Base-by-base conservation (phyloP, 2,888 invertebrate genomes). In the Dryobotodes eremita region DNA sequence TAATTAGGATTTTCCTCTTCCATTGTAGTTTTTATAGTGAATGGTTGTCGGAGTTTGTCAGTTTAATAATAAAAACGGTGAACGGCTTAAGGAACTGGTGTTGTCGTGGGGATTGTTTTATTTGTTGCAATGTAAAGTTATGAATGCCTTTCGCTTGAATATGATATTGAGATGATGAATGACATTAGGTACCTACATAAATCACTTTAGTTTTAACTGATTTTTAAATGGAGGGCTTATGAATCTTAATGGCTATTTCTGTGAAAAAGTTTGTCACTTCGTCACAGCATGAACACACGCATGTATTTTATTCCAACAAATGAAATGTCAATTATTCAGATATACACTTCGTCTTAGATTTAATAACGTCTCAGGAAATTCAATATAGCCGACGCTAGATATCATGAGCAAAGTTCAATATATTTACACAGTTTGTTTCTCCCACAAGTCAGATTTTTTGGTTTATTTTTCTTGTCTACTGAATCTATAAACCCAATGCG, bases 1-100 rank as follows among this genome's bases (percentile, higher is more conserved):
- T 90, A 90, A 89, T 89, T 87, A 90, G 77, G 55, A 76, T 79
- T 81, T 82, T 57, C 20, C 64, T 80, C 31, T 72, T 61, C 71
- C 68, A 79, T 86, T 88, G 75, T 86, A 75, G 65, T 62, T 82
- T 71, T 69, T 55, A 65, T 71, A n/a, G 46, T 13, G 20, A 80
- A 76, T 80, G 46, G 26, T 31, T 69, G 74, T 73, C 66, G 68
- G 62, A n/a, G 31, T 71, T 78, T 70, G 55, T 72, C 50, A 48
- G 62, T 64, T 83, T 74, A 53, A 53, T 57, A 31, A 73, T 70
- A 57, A 48, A 72, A 62, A 59, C 42, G 65, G 26, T 61, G 57
- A 71, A 68, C 26, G 80, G 17, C 23, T 50, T 79, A 13, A 53
- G 23, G n/a, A 10, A 72, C 15, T n/a, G 23, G 10, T 57, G 5